phyloP scores from a whole-genome alignment of 2,113 vertebrate genomes.

The Columba janthina region DNA sequence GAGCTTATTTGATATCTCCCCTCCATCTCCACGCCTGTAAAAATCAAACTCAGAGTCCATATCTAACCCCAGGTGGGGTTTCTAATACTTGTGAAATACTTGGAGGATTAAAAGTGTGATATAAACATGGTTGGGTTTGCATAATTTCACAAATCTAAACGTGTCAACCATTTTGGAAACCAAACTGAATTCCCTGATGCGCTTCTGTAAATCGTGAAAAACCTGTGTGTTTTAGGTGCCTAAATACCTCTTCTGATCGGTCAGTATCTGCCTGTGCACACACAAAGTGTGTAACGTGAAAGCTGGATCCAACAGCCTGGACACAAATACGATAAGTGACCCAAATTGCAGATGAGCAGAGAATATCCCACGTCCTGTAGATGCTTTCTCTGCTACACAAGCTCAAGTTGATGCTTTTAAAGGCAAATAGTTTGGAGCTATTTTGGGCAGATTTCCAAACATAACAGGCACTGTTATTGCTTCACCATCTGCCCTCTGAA shows the following conservation, averaged over 20 bases:
- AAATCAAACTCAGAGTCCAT: not conserved
- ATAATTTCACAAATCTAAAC: not conserved
- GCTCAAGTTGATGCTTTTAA: not conserved
- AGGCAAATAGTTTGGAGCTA: not conserved
- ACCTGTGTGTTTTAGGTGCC: not conserved
- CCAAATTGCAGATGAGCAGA: not conserved
- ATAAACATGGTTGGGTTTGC: not conserved
- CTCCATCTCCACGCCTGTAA: not conserved
- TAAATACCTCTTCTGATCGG: too few species aligned
- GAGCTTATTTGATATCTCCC: not conserved
- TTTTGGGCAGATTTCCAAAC: slow-evolving; percentile 28
- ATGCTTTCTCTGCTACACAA: not conserved
- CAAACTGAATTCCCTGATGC: fast-evolving
- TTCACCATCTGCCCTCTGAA: not conserved
- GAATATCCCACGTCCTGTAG: not conserved
- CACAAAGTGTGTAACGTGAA: fast-evolving
- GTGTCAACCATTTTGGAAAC: not conserved
- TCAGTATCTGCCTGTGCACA: not conserved
- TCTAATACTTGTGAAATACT: not conserved
- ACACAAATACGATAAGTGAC: not conserved
- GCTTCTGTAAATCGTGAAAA: not conserved
- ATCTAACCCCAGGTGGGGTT: not conserved
- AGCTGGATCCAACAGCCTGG: not conserved
- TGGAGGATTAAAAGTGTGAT: not conserved
- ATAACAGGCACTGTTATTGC: not conserved